phyloP scores from a whole-genome alignment of 2,113 vertebrate species.

The Leuciscus idus region DNA sequence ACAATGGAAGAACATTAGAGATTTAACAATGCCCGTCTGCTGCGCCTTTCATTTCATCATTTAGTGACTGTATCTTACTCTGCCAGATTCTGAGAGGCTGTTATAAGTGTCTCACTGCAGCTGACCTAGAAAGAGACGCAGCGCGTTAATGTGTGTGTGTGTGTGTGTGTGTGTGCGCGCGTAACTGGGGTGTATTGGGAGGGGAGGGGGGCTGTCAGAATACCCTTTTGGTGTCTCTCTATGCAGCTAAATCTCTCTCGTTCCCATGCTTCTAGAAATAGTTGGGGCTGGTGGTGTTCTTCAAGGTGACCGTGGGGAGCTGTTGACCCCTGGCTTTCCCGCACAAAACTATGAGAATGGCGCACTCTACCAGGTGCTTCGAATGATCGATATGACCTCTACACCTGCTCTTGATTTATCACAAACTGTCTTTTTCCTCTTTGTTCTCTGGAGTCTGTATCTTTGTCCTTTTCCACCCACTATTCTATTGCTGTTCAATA shows the following conservation, averaged over 20 bases:
- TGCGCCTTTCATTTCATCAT: slow-evolving; percentile 3
- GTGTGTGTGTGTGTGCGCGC: slow-evolving; percentile 21
- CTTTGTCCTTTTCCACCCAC: neutral
- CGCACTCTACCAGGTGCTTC: slow-evolving; percentile 74
- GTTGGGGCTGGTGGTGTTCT: slow-evolving; percentile 74
- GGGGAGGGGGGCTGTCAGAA: neutral
- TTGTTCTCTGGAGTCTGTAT: neutral
- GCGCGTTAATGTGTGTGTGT: neutral
- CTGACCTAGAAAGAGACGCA: slow-evolving; percentile 65
- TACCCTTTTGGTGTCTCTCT: slow-evolving; percentile 58
- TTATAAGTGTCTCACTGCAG: slow-evolving; percentile 36
- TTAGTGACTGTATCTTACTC: slow-evolving; percentile 38
- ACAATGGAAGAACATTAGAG: neutral
- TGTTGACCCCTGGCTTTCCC: slow-evolving; percentile 73
- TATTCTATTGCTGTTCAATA: neutral
- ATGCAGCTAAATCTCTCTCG: slow-evolving; percentile 56
- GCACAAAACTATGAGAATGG: slow-evolving; percentile 67
- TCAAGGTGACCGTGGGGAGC: slow-evolving; percentile 73
- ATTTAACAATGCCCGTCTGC: slow-evolving; percentile 5
- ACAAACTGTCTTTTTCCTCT: neutral
- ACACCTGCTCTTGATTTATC: slow-evolving; percentile 19
- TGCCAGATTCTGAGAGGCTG: slow-evolving; percentile 26
- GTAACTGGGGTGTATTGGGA: neutral
- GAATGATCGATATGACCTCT: slow-evolving; percentile 11
- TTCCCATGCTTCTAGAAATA: slow-evolving; percentile 69